Base-by-base conservation (phyloP, 1,140 invertebrate genomes). In the Diabrotica undecimpunctata region DNA sequence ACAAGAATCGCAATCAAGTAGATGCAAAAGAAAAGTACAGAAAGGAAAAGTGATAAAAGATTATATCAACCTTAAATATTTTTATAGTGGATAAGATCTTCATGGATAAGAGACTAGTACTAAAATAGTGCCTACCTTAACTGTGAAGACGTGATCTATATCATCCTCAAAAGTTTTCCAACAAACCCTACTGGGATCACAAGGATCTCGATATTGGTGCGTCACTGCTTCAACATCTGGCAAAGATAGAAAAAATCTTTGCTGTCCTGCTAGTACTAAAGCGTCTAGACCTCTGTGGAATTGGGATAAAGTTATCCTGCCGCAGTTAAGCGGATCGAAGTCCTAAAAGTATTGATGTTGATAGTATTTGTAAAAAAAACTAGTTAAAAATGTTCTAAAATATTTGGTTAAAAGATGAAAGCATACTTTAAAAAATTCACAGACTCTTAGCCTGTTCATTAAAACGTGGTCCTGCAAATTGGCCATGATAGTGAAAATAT, bases 101-200 rank as follows among this genome's bases (percentile, higher is more conserved):
- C 25, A 25, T 25, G 25, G 25, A 25, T 25, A 25, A 25, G 25
- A 25, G 4, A 25, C 25, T 25, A 25, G 4, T 25, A 25, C 25
- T 25, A 13, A 51, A 64, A 36, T 14, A 53, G 51, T 54, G 61
- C 60, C 14, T 69, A 77, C 76, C 65, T 88, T 88, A 6, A 84
- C 80, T 0, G 86, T 87, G 66, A 89, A 89, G 5, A 89, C 87
- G 86, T 75, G 71, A 61, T 90, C 85, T 52, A 90, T 84, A 71
- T 90, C 88, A 69, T 89, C 86, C 66, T 86, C 84, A 72, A 90
- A 90, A n/a, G 83, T 85, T 46, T 83, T 82, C 88, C 88, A 90
- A 65, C 83, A 86, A 12, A 90, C 80, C 46, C 84, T 79, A 25
- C 83, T 80, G 0, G 77, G 77, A 74, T 90, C 88, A 54, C 84